Evolutionary conservation across 2,113 vertebrate genomes (phyloP), one percentile per base, ranked within the genome.

Genomic region (Entelurus aequoreus): DNA sequence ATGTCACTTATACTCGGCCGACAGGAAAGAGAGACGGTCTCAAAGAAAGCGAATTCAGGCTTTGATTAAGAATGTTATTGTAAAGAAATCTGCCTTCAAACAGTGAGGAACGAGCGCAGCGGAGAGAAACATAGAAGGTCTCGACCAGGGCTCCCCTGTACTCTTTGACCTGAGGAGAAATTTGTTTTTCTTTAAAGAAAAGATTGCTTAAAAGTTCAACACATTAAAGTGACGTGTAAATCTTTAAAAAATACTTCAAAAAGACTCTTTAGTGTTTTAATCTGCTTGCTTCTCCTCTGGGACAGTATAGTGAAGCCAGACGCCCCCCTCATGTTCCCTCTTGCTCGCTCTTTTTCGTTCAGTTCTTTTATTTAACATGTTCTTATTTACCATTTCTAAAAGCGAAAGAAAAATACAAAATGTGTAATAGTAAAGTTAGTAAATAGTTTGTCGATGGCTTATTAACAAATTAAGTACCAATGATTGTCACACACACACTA

Each of bases 51-150:
- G 70, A 83, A 73, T 75, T 79, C 87, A 77, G 87, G 83, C 88
- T 88, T 87, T 87, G 87, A 90, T 90, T 90, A 85, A 75, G 74
- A 70, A 58, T 91, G 90, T 91, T 91, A 77, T 89, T 82, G 90
- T 86, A 90, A 91, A 78, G 64, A 75, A 88, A 91, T 88, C 84
- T 77, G 80, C 75, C 88, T 91, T 91, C 89, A 90, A 89, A 90
- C 80, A 63, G 76, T 50, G 73, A 40, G 56, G 74, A 75, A 67
- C 74, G 76, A 69, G 62, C 53, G 74, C 68, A 69, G 76, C 58
- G 48, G 54, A 66, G 76, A 77, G 77, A 75, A 84, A 83, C 80
- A 75, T 62, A 69, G 69, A 85, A 48, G 83, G 78, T 79, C 80
- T 55, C 72, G 78, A 80, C 78, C 80, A 71, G 75, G 76, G 79